Percentiles rank a stretch among this genome's conserved stretches.
These are phyloP conservation scores for Lagopus leucura DNA, from an alignment of 2,113 vertebrate genomes.

Conservation along the genomic window DNA sequence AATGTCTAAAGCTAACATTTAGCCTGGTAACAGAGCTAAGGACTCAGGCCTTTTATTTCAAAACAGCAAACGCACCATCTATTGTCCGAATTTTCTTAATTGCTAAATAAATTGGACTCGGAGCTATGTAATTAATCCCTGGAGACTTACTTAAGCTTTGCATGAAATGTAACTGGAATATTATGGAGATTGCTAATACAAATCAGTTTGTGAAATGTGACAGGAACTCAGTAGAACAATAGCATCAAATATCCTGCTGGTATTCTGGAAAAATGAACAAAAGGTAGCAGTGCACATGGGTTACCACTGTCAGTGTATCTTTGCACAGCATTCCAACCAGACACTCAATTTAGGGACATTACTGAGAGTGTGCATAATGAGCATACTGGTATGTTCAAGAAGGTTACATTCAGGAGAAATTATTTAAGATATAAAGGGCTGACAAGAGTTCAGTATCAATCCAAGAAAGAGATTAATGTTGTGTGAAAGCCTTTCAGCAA, in stretches of 20 bases:
- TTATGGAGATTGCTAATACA: neutral
- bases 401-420: neutral
- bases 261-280: slow-evolving; percentile 6
- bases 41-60: neutral
- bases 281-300: neutral
- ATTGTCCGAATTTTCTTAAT: slow-evolving; percentile 8
- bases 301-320: neutral
- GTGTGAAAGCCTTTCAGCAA: neutral
- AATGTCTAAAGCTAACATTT: neutral
- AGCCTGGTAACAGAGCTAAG: neutral
- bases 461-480: neutral
- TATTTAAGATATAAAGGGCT: neutral
- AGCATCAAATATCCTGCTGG: neutral
- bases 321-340: neutral
- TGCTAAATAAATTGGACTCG: slow-evolving; percentile 13
- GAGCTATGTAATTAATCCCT: neutral
- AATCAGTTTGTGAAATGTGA: neutral
- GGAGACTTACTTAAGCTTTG: neutral
- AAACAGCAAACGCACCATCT: slow-evolving; percentile 7
- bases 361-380: neutral
- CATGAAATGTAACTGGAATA: neutral
- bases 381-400: neutral
- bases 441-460: neutral
- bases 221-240: neutral
- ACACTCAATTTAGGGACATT: neutral